phyloP scores from a whole-genome alignment of 2,888 invertebrate genomes.

The Atrina japonica region DNA sequence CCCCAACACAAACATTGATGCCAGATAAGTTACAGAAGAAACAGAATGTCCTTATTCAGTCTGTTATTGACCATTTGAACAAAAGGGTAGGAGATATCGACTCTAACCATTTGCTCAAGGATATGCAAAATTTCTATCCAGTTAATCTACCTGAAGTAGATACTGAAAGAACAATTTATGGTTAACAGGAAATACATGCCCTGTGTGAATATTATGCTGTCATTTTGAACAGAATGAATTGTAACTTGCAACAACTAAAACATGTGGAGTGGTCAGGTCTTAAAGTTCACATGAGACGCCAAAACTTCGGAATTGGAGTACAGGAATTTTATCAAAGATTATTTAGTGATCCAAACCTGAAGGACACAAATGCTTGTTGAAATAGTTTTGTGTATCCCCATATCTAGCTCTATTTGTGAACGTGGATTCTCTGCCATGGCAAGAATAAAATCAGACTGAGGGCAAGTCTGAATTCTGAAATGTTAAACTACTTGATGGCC shows the following conservation, averaged over 20 bases:
- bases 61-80: conserved; percentile 42
- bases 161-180: conserved; percentile 19
- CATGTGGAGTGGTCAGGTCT: too few relatives aligned
- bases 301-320: neutral
- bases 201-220: conserved; percentile 31
- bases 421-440: conserved; percentile 52
- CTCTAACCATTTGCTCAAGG: conserved; percentile 26
- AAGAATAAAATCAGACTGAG: conserved; percentile 50
- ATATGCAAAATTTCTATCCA: conserved; percentile 47
- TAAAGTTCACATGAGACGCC: neutral
- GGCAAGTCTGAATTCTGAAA: conserved; percentile 38
- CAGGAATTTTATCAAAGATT: conserved; percentile 10
- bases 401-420: conserved; percentile 43
- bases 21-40: conserved; percentile 28
- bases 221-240: conserved; percentile 34
- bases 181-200: conserved; percentile 1
- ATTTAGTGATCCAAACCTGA: conserved; percentile 3
- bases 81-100: conserved; percentile 42
- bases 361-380: conserved; percentile 27
- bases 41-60: conserved; percentile 30
- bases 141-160: conserved; percentile 39
- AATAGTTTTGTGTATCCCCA: conserved; percentile 40
- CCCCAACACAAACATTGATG: conserved; percentile 25
- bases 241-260: conserved; percentile 27
- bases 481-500: conserved; percentile 46